Base-by-base conservation (phyloP, 2,888 invertebrate genomes). In the Muscina levida region DNA sequence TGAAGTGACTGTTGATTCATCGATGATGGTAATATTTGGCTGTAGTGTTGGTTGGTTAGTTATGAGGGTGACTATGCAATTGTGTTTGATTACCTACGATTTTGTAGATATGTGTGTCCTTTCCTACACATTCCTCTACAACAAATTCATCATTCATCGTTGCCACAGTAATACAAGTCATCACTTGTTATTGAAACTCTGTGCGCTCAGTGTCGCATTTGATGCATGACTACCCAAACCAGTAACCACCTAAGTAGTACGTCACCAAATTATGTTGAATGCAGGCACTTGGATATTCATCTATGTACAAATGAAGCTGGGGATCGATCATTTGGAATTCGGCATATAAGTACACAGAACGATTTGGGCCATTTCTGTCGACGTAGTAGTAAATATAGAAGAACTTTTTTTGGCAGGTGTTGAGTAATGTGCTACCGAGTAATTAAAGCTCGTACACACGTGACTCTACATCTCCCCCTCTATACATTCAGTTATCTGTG, bases 361-460 rank as follows among this genome's bases (percentile, higher is more conserved):
- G 17, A 8, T 8, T 19, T 15, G 48, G 48, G 13, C 15, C 22
- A 11, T 13, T 62, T 13, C 17, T 26, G 44, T 15, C 4, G 15
- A 59, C 57, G 31, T 17, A 11, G 10, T 13, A 6, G 5, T 26
- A 13, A 13, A 68, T 39, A 59, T 48, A 53, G n/a, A 15, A 15
- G 13, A 31, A 3, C 22, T 17, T 31, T 17, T 31, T 66, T 66
- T 71, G 66, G 31, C 72, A 62, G 62, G 68, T 68, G 68, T 68
- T 67, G 44, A 68, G 15, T 67, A 72, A 10, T 68, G 42, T 71
- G 39, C 39, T 26, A 19, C 46, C 59, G 44, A 53, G 31, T 72
- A 68, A 77, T 72, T 72, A 68, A 57, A 72, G 39, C 31, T 56
- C 56, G 11, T 46, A 22, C 65, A 65, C 31, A 46, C 57, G 51